These are phyloP conservation scores for Orthonyx spaldingii DNA, from an alignment of 2,113 vertebrate species.

Conservation along the genomic window DNA sequence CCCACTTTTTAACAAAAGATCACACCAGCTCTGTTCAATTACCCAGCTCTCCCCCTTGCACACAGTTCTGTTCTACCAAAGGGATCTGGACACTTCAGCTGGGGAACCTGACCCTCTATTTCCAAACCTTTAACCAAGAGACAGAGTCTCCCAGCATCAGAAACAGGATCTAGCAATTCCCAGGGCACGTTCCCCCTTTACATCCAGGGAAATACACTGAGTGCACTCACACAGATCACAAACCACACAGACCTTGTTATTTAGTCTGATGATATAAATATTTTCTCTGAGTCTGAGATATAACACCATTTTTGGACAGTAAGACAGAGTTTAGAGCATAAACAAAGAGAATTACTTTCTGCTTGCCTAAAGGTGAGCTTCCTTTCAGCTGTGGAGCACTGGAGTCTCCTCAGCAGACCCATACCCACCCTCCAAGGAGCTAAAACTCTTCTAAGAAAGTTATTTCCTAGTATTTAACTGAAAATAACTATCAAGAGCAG, in stretches of 20 bases:
- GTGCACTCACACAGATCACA: not conserved
- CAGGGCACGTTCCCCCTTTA: not conserved
- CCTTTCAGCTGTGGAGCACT: not conserved
- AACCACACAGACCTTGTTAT: not conserved
- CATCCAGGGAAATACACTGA: not conserved
- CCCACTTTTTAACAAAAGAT: not conserved
- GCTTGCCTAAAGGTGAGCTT: not conserved
- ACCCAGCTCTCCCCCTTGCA: not conserved
- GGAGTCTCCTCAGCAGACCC: not conserved
- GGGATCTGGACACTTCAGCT: not conserved
- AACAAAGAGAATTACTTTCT: not conserved
- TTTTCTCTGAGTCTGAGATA: not conserved
- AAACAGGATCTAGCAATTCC: not conserved
- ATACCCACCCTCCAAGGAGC: not conserved
- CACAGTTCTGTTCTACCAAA: not conserved
- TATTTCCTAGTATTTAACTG: not conserved
- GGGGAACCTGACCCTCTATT: not conserved
- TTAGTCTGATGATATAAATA: slow-evolving; percentile 20
- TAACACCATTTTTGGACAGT: not conserved
- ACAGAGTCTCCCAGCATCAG: not conserved
- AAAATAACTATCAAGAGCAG: not conserved
- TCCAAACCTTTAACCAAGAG: not conserved
- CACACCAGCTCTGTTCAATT: not conserved
- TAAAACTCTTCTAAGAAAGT: not conserved
- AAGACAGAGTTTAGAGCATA: not conserved